A percentile compares a stretch with the other conserved stretches of the same genome.
Conservation (phyloP, 2,113 vertebrate species). For the Ginglymostoma cirratum region DNA sequence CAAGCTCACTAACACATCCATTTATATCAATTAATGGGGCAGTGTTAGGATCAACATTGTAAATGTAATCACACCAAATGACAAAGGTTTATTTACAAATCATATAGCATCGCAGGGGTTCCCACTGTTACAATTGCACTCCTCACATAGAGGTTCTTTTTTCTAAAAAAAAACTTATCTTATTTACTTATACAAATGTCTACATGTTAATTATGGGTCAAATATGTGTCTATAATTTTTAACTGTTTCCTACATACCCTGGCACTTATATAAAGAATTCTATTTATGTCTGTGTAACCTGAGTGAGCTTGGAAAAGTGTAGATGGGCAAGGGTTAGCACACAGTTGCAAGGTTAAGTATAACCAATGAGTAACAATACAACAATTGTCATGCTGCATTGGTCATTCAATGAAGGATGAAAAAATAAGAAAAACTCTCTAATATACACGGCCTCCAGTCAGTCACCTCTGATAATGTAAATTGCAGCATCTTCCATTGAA, state of each 20-base stretch:
- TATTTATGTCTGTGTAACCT: neutral
- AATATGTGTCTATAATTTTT: neutral
- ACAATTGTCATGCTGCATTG: neutral
- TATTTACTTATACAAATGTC: neutral
- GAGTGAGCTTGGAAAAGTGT: neutral
- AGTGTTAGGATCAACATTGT: neutral
- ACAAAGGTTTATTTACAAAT: neutral
- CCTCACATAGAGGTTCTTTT: neutral
- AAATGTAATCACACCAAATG: neutral
- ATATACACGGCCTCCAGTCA: neutral
- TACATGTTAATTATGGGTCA: neutral
- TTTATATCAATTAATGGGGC: neutral
- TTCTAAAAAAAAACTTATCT: neutral
- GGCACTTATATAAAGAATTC: neutral
- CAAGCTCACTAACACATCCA: neutral
- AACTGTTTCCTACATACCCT: neutral
- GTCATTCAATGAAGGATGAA: neutral
- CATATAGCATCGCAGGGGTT: neutral
- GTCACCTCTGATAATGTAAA: neutral
- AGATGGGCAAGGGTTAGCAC: neutral
- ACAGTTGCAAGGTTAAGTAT: neutral
- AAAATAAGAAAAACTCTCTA: neutral
- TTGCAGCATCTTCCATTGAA: neutral
- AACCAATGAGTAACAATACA: neutral
- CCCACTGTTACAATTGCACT: neutral